Percentiles rank a stretch among this genome's conserved stretches.
phyloP scores from a whole-genome alignment of 2,888 invertebrate species.

The Gari tellinella region DNA sequence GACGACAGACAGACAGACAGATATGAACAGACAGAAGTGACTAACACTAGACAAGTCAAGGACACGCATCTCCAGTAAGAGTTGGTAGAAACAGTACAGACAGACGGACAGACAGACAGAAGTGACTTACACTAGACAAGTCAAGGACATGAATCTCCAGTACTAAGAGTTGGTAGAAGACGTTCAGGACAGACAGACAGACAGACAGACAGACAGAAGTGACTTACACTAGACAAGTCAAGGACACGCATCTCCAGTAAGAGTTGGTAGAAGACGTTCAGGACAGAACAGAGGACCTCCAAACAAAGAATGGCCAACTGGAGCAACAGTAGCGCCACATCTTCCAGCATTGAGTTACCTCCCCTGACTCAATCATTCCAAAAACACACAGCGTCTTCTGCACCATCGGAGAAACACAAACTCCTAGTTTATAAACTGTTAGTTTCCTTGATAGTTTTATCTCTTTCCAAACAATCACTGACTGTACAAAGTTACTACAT shows the following conservation, averaged over 20 bases:
- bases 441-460: too few species aligned
- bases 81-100: conserved; percentile 22
- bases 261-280: conserved; percentile 33
- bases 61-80: conserved; percentile 47
- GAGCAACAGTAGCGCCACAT: conserved; percentile 37
- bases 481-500: too few species aligned
- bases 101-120: conserved; percentile 37
- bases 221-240: conserved; percentile 30
- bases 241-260: conserved; percentile 47
- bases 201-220: conserved; percentile 42
- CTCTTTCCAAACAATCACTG: too few species aligned
- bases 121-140: conserved; percentile 33
- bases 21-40: too few species aligned
- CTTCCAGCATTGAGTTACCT: conserved; percentile 41
- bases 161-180: conserved; percentile 30
- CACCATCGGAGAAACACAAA: too few species aligned
- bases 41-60: conserved; percentile 29
- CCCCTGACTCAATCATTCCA: not conserved
- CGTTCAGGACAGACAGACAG: conserved; percentile 26
- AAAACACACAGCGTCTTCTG: too few species aligned
- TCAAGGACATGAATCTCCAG: conserved; percentile 44
- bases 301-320: conserved; percentile 32
- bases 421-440: too few species aligned
- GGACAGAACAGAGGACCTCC: conserved; percentile 34
- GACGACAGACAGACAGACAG: too few species aligned